A percentile compares a stretch with the other conserved stretches of the same genome.
Conservation (phyloP, 2,113 vertebrate genomes). For the Gnathonemus longibarbis region DNA sequence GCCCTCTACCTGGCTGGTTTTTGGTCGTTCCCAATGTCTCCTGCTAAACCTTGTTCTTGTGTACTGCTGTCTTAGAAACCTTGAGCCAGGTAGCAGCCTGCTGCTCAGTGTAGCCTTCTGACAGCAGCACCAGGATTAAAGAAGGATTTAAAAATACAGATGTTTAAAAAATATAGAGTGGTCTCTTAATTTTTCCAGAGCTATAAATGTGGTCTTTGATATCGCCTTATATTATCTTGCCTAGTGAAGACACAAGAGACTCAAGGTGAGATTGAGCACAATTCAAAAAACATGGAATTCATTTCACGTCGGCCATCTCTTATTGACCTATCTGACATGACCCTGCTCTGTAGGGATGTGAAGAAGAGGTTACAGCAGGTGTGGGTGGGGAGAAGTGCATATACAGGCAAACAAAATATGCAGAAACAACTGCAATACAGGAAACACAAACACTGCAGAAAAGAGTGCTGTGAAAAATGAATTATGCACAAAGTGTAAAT, state of each 20-base stretch:
- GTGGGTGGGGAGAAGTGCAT: background rate
- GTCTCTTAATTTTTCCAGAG: too few relatives aligned
- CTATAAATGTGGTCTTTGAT: background rate
- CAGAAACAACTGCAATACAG: background rate
- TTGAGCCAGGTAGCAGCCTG: too few relatives aligned
- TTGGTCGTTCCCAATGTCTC: too few relatives aligned
- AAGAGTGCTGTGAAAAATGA: background rate
- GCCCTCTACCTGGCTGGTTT: too few relatives aligned
- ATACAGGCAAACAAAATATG: background rate
- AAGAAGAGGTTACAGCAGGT: background rate
- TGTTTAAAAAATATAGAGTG: too few relatives aligned
- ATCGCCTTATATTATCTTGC: background rate
- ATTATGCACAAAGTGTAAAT: background rate
- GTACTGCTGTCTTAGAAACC: too few relatives aligned
- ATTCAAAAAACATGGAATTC: background rate
- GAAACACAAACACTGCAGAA: background rate
- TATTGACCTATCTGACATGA: background rate
- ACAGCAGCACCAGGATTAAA: too few relatives aligned
- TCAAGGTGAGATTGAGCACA: background rate
- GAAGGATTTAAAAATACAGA: too few relatives aligned
- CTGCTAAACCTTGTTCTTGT: too few relatives aligned
- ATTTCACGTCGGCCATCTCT: background rate
- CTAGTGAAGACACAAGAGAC: background rate
- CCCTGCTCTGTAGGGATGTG: background rate
- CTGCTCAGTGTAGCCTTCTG: too few relatives aligned